Evolutionary conservation across 2,113 vertebrate genomes (phyloP), one percentile per base, ranked within the genome.

Genomic region (Seriola aureovittata): DNA sequence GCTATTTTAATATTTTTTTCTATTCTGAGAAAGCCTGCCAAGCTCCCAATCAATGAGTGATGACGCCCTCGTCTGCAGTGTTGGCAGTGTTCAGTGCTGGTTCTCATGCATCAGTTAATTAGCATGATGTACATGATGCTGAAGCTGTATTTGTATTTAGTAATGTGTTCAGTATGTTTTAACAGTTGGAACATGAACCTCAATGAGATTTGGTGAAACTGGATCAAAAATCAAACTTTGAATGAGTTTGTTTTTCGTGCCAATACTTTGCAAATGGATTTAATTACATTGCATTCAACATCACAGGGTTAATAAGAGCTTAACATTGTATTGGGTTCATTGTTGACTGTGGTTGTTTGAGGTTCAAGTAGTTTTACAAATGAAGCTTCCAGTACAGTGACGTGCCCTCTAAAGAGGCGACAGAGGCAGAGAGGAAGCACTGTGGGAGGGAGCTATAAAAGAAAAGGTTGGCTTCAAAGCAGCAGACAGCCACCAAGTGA

Each of bases 371-470:
- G 16, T 50, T 40, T 59, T 19, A 60, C 36, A 54, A 69, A 75
- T 42, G 8, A 32, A 42, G 32, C n/a, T 38, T 60, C 29, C 60
- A 50, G 42, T 70, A 54, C 17, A 50, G 34, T 52, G 34, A 38
- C 29, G 21, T 57, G 25, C 46, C 66, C 44, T 79, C 23, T 62
- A 11, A 58, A 59, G 40, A 50, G 57, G 14, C 5, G 11, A 58
- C 72, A 66, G 23, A 59, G 19, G 44, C 57, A 63, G 34, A 55
- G 11, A 46, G 57, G 44, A 44, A 23, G 54, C 2, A 5, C 36
- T 34, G 67, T 58, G 60, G 25, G 59, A 80, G n/a, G 58, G 55
- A 62, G 52, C 64, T 69, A 52, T 67, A 46, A 76, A 46, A 4
- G 36, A 44, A 48, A 48, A 14, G 1, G 16, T 40, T 21, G 55